phyloP scores from a whole-genome alignment of 1,140 invertebrate genomes.

The Hyphantria cunea region DNA sequence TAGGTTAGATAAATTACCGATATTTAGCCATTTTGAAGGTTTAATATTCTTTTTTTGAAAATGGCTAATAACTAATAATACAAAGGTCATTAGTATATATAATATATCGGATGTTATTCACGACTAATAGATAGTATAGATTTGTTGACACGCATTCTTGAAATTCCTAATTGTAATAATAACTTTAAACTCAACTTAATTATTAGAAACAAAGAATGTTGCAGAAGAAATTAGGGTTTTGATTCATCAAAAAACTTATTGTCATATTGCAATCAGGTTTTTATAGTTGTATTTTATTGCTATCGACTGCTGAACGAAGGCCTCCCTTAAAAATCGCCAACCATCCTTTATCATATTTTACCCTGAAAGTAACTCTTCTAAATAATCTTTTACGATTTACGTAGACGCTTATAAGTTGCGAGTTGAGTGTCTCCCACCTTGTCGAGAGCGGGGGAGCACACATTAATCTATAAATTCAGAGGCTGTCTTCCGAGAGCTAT shows the following conservation, averaged over 20 bases:
- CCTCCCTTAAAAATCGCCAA: too few species aligned
- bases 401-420: slow-evolving; percentile 43
- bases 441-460: slow-evolving; percentile 50
- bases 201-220: slow-evolving; percentile 26
- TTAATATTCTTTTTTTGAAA: slow-evolving; percentile 58
- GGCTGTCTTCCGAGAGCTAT: slow-evolving; percentile 78
- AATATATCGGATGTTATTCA: slow-evolving; percentile 57
- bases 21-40: slow-evolving; percentile 65
- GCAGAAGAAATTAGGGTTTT: neutral
- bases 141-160: slow-evolving; percentile 50
- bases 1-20: too few species aligned
- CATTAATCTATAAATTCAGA: slow-evolving; percentile 80
- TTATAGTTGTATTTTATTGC: too few species aligned
- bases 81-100: slow-evolving; percentile 64
- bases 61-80: slow-evolving; percentile 49
- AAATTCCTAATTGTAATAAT: slow-evolving; percentile 50
- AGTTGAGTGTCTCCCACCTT: slow-evolving; percentile 42
- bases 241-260: too few species aligned
- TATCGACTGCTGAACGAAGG: too few species aligned
- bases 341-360: slow-evolving; percentile 9
- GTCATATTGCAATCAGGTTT: too few species aligned
- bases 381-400: slow-evolving; percentile 20
- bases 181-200: slow-evolving; percentile 29
- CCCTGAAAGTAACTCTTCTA: slow-evolving; percentile 18
- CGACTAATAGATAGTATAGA: slow-evolving; percentile 33